Evolutionary conservation across 2,888 invertebrate species (phyloP), one percentile per base, ranked within the genome.

Genomic region (Rhingia rostrata): DNA sequence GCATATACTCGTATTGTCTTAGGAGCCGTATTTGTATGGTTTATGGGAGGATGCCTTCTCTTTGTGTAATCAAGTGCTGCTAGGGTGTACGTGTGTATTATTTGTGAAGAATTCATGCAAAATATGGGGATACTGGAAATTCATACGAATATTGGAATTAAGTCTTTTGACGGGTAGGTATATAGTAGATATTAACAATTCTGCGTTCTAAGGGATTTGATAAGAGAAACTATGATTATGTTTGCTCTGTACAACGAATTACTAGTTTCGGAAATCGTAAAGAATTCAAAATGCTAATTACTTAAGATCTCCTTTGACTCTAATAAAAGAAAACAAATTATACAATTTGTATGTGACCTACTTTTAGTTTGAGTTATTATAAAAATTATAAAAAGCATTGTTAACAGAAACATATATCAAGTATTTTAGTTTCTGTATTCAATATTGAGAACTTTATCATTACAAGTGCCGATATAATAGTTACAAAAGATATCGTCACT

Each of bases 1-100:
- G 35, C 69, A 79, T 58, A 54, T 54, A 69, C 12, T 37, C 45
- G 73, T 73, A 79, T 83, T 79, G 53, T 79, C 79, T 79, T 66
- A 78, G 66, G 72, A 78, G 41, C 45, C 56, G 64, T 79, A 73
- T 73, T 61, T 69, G 49, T 58, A 64, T 60, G 43, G 72, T 54
- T 58, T 75, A 43, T 43, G 66, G 41, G 30, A 66, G 45, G 47
- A 70, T 70, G 51, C 30, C 12, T 70, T 10, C 32, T 45, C 45
- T 47, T 47, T 74, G 22, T 70, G 49, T 63, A 61, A 51, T 56
- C 49, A 64, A 66, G 64, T 66, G 41, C 58, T 61, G 54, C 43
- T n/a, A 43, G 53, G 9, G 32, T 56, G 35, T 35, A 37, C 47
- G 67, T 60, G 45, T 60, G 43, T 6, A 10, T 12, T 39, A 72